Percentiles rank a stretch among this genome's conserved stretches.
These are phyloP conservation scores for Willowsia nigromaculata DNA, from an alignment of 2,888 invertebrate genomes.

Conservation along the genomic window DNA sequence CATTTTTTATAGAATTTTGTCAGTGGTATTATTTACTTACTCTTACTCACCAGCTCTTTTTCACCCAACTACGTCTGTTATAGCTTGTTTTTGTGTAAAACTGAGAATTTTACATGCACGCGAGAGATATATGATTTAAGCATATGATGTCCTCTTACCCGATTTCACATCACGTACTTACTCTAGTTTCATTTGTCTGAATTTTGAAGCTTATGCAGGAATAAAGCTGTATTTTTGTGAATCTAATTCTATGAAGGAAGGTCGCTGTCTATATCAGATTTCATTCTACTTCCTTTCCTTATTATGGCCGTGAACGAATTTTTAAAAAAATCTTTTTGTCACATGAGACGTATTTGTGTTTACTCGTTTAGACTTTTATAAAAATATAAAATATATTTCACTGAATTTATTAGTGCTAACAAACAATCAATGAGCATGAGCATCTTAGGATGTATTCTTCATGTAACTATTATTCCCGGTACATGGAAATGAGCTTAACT, in stretches of 20 bases:
- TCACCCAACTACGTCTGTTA: neutral
- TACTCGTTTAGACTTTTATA: no score
- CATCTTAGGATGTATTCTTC: no score
- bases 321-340: neutral
- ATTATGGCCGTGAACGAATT: neutral
- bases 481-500: no score
- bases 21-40: neutral
- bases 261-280: conserved; percentile 17
- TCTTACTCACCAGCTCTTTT: neutral
- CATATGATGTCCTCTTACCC: neutral
- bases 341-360: neutral
- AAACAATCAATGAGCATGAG: no score
- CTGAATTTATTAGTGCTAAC: no score
- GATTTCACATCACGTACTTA: conserved; percentile 35
- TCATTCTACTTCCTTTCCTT: neutral
- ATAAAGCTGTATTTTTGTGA: neutral
- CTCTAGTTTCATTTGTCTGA: neutral
- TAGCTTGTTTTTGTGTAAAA: conserved; percentile 6
- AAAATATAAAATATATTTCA: no score
- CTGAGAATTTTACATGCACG: neutral
- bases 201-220: neutral
- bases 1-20: conserved; percentile 35
- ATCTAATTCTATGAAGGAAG: conserved; percentile 21
- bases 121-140: no score
- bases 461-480: no score